A percentile compares a stretch with the other conserved stretches of the same genome.
phyloP scores from a whole-genome alignment of 2,888 invertebrate genomes.

The Erebia aethiops region DNA sequence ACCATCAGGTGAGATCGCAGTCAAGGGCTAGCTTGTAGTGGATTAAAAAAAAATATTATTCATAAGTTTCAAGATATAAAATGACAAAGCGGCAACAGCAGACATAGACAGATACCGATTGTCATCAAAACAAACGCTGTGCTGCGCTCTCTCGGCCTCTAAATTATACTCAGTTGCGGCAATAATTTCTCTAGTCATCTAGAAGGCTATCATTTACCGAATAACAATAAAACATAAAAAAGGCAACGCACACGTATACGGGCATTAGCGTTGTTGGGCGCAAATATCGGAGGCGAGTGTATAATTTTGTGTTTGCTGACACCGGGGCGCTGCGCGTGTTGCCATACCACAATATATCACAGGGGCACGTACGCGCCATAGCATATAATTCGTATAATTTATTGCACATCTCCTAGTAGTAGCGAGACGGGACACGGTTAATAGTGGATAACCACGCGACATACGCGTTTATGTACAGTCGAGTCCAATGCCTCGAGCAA shows the following conservation, averaged over 20 bases:
- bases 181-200: conserved; percentile 69
- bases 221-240: conserved; percentile 77
- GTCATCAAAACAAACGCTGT: conserved; percentile 73
- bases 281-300: conserved; percentile 68
- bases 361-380: conserved; percentile 64
- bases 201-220: conserved; percentile 74
- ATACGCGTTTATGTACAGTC: conserved; percentile 54
- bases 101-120: conserved; percentile 75
- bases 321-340: conserved; percentile 56
- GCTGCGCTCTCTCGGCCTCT: conserved; percentile 55
- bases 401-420: conserved; percentile 68
- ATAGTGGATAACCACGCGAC: conserved; percentile 80
- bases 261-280: conserved; percentile 62
- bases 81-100: conserved; percentile 61
- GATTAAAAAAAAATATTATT: no score
- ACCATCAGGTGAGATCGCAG: no score
- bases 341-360: conserved; percentile 79
- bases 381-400: conserved; percentile 81
- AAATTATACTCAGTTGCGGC: conserved; percentile 62
- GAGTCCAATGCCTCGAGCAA: conserved; percentile 38
- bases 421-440: conserved; percentile 66
- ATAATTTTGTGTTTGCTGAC: conserved; percentile 78
- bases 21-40: no score
- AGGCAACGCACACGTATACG: conserved; percentile 52
- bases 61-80: conserved; percentile 43